These are phyloP conservation scores for Trichonephila clavata DNA, from an alignment of 1,140 invertebrate genomes.

Conservation along the genomic window DNA sequence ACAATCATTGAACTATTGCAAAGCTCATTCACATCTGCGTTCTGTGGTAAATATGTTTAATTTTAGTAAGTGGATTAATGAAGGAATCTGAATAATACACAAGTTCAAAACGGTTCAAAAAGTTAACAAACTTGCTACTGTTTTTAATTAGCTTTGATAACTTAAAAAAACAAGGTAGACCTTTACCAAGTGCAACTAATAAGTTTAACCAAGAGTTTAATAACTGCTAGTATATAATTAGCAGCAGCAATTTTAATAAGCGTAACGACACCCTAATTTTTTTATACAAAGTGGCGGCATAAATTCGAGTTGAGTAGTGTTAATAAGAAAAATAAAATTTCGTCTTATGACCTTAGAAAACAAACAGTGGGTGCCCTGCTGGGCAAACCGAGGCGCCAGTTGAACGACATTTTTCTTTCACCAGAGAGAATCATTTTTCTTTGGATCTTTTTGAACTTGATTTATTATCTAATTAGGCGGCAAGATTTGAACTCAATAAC, in stretches of 20 bases:
- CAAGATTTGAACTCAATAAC: constrained; percentile 35
- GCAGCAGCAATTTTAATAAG: background rate
- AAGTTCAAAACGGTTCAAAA: no score
- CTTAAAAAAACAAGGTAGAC: background rate
- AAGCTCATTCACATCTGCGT: no score
- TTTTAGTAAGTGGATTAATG: no score
- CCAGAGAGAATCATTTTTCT: constrained; percentile 18
- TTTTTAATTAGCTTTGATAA: background rate
- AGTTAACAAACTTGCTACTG: background rate
- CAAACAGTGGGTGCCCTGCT: constrained; percentile 3
- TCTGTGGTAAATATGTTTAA: no score
- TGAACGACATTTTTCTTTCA: constrained; percentile 20
- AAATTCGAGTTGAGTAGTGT: background rate
- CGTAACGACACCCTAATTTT: background rate
- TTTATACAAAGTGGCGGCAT: background rate
- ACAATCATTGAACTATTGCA: no score
- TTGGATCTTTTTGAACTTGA: constrained; percentile 41
- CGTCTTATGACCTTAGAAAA: constrained; percentile 10
- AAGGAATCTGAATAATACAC: no score
- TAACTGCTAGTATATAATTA: background rate
- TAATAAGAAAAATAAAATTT: background rate
- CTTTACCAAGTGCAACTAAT: background rate
- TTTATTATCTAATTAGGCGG: constrained; percentile 38
- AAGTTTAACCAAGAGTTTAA: background rate
- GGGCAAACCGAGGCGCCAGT: constrained; percentile 7